A percentile compares a stretch with the other conserved stretches of the same genome.
These are phyloP conservation scores for Chlorodrepanis virens DNA, from an alignment of 2,113 vertebrate genomes.

Conservation along the genomic window DNA sequence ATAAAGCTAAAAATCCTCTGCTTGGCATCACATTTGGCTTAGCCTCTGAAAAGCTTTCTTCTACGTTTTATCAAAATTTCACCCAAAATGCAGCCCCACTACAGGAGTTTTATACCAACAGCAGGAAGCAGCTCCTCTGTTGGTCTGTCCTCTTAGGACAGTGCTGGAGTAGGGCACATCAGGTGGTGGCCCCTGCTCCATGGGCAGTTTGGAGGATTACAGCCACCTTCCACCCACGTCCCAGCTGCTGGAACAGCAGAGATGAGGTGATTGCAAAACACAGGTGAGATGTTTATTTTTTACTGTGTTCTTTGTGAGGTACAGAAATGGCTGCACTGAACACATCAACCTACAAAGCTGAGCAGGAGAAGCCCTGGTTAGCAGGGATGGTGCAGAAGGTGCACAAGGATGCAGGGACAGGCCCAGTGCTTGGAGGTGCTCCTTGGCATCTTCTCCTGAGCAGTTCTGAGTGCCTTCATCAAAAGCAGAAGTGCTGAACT, in stretches of 20 bases:
- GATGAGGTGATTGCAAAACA: neutral
- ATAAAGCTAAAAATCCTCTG: neutral
- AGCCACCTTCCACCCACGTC: neutral
- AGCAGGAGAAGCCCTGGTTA: neutral
- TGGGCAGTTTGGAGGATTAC: neutral
- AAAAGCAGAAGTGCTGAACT: neutral
- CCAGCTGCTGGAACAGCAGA: neutral
- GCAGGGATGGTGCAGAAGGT: neutral
- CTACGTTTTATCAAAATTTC: neutral
- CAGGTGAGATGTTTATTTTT: neutral
- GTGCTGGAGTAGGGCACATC: neutral
- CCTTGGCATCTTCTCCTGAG: neutral
- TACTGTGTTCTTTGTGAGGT: neutral
- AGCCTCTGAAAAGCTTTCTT: neutral
- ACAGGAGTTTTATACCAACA: neutral
- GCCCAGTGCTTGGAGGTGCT: fast-evolving
- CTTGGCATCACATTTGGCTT: neutral
- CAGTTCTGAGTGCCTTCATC: neutral
- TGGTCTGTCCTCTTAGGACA: neutral
- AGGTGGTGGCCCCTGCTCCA: neutral
- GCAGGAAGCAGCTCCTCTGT: neutral
- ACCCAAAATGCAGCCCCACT: neutral
- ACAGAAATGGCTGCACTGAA: neutral
- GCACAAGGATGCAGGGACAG: neutral
- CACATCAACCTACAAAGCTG: neutral